Base-by-base conservation (phyloP, 2,113 vertebrate species). In the Mohoua ochrocephala region DNA sequence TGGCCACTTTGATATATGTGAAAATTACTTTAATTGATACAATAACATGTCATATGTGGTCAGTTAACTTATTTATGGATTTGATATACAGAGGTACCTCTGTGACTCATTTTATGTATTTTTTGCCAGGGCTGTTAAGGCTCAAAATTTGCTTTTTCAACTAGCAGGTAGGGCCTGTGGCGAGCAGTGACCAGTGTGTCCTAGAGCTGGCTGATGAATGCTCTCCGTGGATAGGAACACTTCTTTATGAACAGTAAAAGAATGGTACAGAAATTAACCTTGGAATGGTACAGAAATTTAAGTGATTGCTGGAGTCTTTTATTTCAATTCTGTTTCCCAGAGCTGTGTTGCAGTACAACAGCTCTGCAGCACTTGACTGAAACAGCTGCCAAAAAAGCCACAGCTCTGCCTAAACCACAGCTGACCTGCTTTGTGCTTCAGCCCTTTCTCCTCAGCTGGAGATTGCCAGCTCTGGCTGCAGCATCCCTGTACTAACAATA, bases 401-500 rank as follows among this genome's bases (percentile, higher is more conserved):
- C 59, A 76, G 49, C 35, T 56, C 49, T 74, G 20, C 42, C 47
- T 20, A 3, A 68, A 17, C 2, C 26, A 19, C 37, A 33, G 54
- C 54, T 80, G 17, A 2, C 24, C 41, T 33, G 50, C 70, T 67
- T 39, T 45, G 10, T 50, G 8, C 33, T 28, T 8, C 24, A 59
- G 67, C 42, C 14, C 3, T 37, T 19, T 26, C 28, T 26, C 28
- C 54, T 74, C 69, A 50, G 37, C 82, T 44, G 16, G 56, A 22
- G 23, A 1, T 5, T 11, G 12, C n/a, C 31, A 8, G 19, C 13
- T n/a, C 37, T 73, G 83, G 14, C 56, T 87, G 54, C 70, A 63
- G 42, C 9, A 6, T 28, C 64, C 69, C 30, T 41, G 10, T 6
- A 0, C 74, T 33, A 0, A 13, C 9, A 24, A 0, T 3, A 54